phyloP scores from a whole-genome alignment of 2,888 invertebrate species.

The Gymnosoma rotundatum region DNA sequence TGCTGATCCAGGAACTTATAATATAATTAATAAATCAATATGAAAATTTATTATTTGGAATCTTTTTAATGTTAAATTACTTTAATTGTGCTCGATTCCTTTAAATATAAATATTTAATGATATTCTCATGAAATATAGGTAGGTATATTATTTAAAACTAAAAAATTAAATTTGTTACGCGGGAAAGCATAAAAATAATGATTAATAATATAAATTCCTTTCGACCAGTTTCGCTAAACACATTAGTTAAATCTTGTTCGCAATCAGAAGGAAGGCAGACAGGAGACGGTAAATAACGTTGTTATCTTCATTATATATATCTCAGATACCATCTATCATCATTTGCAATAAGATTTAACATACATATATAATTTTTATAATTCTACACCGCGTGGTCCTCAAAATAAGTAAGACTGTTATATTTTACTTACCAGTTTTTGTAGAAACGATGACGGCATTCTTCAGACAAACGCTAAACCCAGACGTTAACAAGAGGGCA shows the following conservation, averaged over 20 bases:
- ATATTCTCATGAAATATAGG: too few species aligned
- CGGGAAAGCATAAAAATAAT: too few species aligned
- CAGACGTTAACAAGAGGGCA: constrained; percentile 97
- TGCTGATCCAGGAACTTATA: constrained; percentile 87
- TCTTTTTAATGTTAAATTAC: too few species aligned
- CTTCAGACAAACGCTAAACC: constrained; percentile 99
- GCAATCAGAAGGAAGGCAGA: constrained; percentile 82
- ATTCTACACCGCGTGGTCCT: constrained; percentile 53
- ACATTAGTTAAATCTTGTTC: constrained; percentile 64
- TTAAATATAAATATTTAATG: too few species aligned
- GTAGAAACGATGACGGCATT: constrained; percentile 99
- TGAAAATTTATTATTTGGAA: too few species aligned
- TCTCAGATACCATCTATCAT: constrained; percentile 82
- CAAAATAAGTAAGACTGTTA: constrained; percentile 60
- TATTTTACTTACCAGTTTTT: constrained; percentile 96
- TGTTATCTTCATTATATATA: constrained; percentile 74
- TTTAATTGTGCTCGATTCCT: too few species aligned
- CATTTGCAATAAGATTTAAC: constrained; percentile 73
- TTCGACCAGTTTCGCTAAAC: not conserved
- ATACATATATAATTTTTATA: not conserved
- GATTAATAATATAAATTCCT: constrained; percentile 25
- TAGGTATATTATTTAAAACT: too few species aligned
- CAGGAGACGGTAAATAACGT: constrained; percentile 78
- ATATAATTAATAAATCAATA: too few species aligned
- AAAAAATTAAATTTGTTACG: too few species aligned